A percentile compares a stretch with the other conserved stretches of the same genome.
phyloP scores from a whole-genome alignment of 1,140 invertebrate species.

The Sesamia nonagrioides region DNA sequence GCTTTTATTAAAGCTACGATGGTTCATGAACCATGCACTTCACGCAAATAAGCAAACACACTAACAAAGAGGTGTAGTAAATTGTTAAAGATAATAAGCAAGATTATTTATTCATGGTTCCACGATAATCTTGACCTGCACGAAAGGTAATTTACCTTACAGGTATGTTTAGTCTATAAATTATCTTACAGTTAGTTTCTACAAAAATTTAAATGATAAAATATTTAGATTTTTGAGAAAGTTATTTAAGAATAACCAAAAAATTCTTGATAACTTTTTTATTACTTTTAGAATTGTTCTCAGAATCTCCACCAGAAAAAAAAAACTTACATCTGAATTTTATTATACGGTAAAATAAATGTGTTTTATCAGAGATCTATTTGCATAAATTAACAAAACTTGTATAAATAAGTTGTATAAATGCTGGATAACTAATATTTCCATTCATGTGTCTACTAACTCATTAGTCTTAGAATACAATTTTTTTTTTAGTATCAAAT shows the following conservation, averaged over 20 bases:
- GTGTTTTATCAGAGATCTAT: neutral
- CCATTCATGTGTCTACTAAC: neutral
- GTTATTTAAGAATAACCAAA: neutral
- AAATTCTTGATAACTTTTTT: constrained; percentile 11
- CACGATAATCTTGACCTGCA: neutral
- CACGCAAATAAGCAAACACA: no score
- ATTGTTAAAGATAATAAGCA: no score
- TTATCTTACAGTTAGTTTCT: neutral
- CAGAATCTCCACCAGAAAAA: neutral
- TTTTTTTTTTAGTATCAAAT: no score
- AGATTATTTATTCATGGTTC: neutral
- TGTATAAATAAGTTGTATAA: no score
- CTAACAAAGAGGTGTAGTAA: no score
- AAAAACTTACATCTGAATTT: neutral
- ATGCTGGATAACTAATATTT: neutral
- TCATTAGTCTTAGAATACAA: no score
- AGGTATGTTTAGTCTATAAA: neutral
- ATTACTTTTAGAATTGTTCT: neutral
- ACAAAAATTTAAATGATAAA: neutral
- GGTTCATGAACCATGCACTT: no score
- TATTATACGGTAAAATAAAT: neutral
- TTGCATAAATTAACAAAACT: neutral
- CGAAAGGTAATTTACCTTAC: neutral
- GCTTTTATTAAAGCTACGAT: no score
- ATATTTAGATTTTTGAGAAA: no score